Evolutionary conservation across 2,113 vertebrate genomes (phyloP).

Genomic region (Rynchops niger): DNA sequence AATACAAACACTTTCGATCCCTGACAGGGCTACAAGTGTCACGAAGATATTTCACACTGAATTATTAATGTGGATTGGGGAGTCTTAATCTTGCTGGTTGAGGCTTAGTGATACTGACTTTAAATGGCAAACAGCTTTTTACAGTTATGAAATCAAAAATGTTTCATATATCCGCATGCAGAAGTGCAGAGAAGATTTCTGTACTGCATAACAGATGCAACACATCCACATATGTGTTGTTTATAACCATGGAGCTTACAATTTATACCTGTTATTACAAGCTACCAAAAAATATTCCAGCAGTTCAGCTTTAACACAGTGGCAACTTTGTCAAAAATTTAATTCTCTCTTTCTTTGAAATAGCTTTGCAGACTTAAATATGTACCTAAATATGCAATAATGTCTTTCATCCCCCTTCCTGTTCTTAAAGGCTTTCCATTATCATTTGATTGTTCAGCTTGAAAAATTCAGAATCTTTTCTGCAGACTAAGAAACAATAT

Average conservation of each 20-base stretch:
- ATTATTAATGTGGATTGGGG: constrained; percentile 44
- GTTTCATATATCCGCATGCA: neutral
- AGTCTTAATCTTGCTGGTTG: constrained; percentile 16
- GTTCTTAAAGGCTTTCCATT: neutral
- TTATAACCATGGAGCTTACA: constrained; percentile 22
- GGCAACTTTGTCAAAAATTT: neutral
- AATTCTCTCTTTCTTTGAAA: constrained; percentile 19
- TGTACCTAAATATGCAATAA: neutral
- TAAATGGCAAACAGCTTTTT: constrained; percentile 16
- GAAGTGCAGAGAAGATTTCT: neutral
- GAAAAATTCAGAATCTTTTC: neutral
- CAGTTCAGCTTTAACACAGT: neutral
- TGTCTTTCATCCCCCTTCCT: neutral
- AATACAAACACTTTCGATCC: constrained; percentile 6
- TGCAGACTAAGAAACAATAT: neutral
- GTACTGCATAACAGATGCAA: neutral
- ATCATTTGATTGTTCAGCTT: neutral
- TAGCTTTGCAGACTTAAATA: neutral
- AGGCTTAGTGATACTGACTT: constrained; percentile 5
- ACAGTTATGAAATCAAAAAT: neutral
- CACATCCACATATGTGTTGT: neutral
- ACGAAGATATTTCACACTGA: constrained; percentile 31
- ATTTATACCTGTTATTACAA: constrained; percentile 30
- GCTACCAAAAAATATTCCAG: neutral
- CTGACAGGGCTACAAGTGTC: neutral